phyloP scores from a whole-genome alignment of 2,113 vertebrate species.

The Apteryx owenii region DNA sequence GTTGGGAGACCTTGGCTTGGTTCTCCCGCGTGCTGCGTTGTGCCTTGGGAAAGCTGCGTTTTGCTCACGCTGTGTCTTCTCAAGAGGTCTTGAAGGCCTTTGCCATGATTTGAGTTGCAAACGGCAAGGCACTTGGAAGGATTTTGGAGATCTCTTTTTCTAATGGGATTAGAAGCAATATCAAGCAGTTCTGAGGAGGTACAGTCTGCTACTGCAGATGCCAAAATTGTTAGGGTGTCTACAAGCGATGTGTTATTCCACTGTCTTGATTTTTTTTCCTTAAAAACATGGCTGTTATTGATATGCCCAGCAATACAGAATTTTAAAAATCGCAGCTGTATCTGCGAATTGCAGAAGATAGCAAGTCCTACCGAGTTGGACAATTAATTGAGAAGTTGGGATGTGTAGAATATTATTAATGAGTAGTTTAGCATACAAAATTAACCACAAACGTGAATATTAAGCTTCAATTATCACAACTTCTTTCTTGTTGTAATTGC shows the following conservation, averaged over 20 bases:
- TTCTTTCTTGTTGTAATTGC: neutral
- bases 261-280: neutral
- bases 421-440: neutral
- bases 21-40: neutral
- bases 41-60: neutral
- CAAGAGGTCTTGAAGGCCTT: neutral
- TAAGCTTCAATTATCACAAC: neutral
- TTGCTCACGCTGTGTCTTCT: too few species aligned
- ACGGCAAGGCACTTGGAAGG: neutral
- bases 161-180: neutral
- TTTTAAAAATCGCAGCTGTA: neutral
- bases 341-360: fast-evolving
- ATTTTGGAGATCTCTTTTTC: neutral
- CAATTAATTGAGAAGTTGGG: fast-evolving
- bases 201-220: neutral
- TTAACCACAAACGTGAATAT: neutral
- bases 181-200: neutral
- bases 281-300: neutral
- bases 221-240: neutral
- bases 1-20: neutral
- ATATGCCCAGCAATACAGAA: neutral
- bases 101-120: neutral
- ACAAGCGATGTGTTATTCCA: neutral
- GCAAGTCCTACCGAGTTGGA: neutral
- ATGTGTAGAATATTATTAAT: neutral